Evolutionary conservation across 2,888 invertebrate genomes (phyloP), one percentile per base, ranked within the genome.

Genomic region (Morpho achilles): DNA sequence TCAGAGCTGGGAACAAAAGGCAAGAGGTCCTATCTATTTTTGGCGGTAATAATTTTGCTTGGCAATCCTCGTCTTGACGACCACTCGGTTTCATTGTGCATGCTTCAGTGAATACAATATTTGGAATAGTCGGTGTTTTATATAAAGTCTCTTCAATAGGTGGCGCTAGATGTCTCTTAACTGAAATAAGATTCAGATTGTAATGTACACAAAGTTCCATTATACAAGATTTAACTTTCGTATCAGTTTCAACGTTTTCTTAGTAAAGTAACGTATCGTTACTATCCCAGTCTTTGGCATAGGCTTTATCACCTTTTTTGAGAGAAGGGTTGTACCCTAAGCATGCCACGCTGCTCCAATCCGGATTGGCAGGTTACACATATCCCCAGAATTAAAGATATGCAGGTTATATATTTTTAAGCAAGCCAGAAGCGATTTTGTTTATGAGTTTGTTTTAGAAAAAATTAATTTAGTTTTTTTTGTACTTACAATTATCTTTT

Each of bases 61-160:
- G 84, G 55, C 78, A 77, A 52, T 70, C 72, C 7, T 75, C 64
- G 1, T 79, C 77, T 0, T 68, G 64, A 8, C 70, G 69, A 0
- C 76, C 80, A 45, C 82, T 85, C 0, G 86, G 86, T 52, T 79
- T 83, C 86, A 84, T 85, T 0, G 82, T 82, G 61, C 75, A 78
- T 1, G 74, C 77, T 64, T 79, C 78, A 1, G 58, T 53, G 53
- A 63, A 66, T 8, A 62, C 44, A 1, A 53, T 47, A 46, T 40
- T 47, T 9, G 46, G 10, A 60, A 63, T 6, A 59, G 58, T 7
- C 47, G 46, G n/a, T 41, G 3, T 40, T 8, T 47, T 39, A 46
- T 41, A 46, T 32, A 43, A 5, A 8, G 59, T 59, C 5, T 64
- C 58, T 3, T 75, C 74, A 39, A 54, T 52, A 66, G 75, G 61